Conservation (phyloP, 2,797 vertebrate species). For the Sciurus carolinensis region DNA sequence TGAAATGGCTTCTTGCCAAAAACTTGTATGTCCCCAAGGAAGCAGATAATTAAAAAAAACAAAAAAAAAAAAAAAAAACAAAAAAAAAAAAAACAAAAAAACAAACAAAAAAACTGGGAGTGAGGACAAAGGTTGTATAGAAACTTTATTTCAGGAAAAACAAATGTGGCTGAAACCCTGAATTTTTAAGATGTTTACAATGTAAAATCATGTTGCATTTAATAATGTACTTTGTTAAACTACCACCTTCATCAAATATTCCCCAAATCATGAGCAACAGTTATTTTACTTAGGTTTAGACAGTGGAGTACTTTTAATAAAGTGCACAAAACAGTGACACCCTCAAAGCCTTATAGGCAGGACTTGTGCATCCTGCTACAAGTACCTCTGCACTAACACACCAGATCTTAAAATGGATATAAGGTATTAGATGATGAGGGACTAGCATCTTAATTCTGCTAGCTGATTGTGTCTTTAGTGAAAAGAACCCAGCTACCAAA, state of each 20-base stretch:
- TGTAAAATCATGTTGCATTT: slow-evolving; percentile 78
- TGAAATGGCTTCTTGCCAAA: slow-evolving; percentile 59
- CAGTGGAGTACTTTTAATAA: slow-evolving; percentile 58
- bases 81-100: too few relatives aligned
- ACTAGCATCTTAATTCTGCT: slow-evolving; percentile 40
- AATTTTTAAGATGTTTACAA: slow-evolving; percentile 72
- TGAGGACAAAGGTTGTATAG: slow-evolving; percentile 40
- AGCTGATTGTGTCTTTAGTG: background rate
- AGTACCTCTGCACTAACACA: background rate
- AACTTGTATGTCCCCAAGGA: background rate
- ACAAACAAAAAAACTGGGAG: too few relatives aligned
- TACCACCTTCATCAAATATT: slow-evolving; percentile 70
- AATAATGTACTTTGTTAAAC: slow-evolving; percentile 69
- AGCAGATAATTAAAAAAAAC: slow-evolving; percentile 23
- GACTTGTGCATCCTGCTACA: slow-evolving; percentile 47
- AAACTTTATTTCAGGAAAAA: slow-evolving; percentile 53
- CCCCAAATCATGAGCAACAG: slow-evolving; percentile 1
- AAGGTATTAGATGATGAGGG: background rate
- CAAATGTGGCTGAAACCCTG: slow-evolving; percentile 74
- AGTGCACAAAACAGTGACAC: slow-evolving; percentile 78
- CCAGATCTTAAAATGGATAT: background rate
- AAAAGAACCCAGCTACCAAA: slow-evolving; percentile 72
- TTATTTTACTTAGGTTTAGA: slow-evolving; percentile 10
- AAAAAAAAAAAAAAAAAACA: too few relatives aligned
- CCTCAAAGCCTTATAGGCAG: slow-evolving; percentile 79